Conservation (phyloP, 2,888 invertebrate genomes). For the Drosophila flavopinicola region DNA sequence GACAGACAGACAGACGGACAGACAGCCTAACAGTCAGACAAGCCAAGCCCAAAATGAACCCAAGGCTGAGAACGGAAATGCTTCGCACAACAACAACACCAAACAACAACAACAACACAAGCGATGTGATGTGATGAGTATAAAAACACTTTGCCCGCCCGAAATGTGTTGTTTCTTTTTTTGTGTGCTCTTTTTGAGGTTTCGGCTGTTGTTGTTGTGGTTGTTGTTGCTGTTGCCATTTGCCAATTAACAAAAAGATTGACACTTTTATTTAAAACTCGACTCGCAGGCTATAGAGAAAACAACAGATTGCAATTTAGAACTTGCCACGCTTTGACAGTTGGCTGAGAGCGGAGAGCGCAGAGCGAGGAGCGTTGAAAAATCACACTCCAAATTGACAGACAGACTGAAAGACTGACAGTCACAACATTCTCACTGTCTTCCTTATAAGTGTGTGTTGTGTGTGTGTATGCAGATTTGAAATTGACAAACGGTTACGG, state of each 20-base stretch:
- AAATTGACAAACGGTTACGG: constrained; percentile 38
- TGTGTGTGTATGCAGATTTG: constrained; percentile 25
- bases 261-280: constrained; percentile 72
- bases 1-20: too few relatives aligned
- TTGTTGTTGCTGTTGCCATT: constrained; percentile 36
- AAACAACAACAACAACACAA: constrained; percentile 29
- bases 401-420: constrained; percentile 16
- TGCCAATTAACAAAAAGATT: constrained; percentile 77
- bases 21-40: too few relatives aligned
- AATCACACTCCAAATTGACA: constrained; percentile 57
- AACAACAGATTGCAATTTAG: constrained; percentile 69
- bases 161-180: constrained; percentile 30
- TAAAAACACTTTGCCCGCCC: constrained; percentile 31
- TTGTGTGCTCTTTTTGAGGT: constrained; percentile 22
- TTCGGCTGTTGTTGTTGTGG: constrained; percentile 29
- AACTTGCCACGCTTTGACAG: constrained; percentile 51
- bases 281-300: constrained; percentile 32
- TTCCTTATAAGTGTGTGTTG: not conserved
- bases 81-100: constrained; percentile 37
- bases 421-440: not conserved
- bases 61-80: constrained; percentile 74
- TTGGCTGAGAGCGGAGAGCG: not conserved
- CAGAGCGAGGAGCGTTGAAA: constrained; percentile 10
- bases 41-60: constrained; percentile 56
- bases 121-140: constrained; percentile 44